Percentiles rank a stretch among this genome's conserved stretches.
These are phyloP conservation scores for Steatornis caripensis DNA, from an alignment of 2,113 vertebrate genomes.

Conservation along the genomic window DNA sequence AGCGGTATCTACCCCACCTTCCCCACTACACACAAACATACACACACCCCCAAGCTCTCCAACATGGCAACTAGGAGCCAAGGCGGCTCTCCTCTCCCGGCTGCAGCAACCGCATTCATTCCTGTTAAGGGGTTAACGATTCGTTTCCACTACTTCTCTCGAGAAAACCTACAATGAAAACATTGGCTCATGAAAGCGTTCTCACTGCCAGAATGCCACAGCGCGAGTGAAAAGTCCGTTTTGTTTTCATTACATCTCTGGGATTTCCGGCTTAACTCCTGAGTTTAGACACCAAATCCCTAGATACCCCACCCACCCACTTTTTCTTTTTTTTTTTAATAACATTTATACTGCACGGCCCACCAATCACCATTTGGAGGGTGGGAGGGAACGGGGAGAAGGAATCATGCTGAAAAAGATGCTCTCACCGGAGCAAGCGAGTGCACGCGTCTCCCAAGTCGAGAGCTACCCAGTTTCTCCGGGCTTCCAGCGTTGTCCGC, in stretches of 20 bases:
- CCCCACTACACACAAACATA: conserved; percentile 36
- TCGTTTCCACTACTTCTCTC: conserved; percentile 75
- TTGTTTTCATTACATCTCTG: conserved; percentile 78
- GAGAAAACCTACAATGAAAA: conserved; percentile 78
- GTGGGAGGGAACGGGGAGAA: background rate
- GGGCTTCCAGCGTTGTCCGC: background rate
- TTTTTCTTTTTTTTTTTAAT: background rate
- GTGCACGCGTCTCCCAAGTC: rapidly evolving
- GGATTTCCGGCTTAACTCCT: conserved; percentile 77
- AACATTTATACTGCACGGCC: background rate
- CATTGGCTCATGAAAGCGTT: conserved; percentile 71
- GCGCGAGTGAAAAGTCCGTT: conserved; percentile 74
- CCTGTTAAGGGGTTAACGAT: conserved; percentile 74
- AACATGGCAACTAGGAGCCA: conserved; percentile 11
- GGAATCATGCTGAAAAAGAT: conserved; percentile 1
- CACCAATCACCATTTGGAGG: conserved; percentile 31
- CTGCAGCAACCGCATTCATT: conserved; percentile 60
- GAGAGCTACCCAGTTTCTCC: background rate
- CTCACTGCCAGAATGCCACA: conserved; percentile 76
- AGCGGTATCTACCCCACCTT: conserved; percentile 35
- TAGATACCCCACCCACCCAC: conserved; percentile 68
- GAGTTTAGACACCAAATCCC: conserved; percentile 74
- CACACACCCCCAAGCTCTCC: conserved; percentile 42
- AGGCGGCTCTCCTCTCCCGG: background rate
- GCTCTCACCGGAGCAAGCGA: background rate